phyloP scores from a whole-genome alignment of 1,140 invertebrate species.

The Zophobas atratus region DNA sequence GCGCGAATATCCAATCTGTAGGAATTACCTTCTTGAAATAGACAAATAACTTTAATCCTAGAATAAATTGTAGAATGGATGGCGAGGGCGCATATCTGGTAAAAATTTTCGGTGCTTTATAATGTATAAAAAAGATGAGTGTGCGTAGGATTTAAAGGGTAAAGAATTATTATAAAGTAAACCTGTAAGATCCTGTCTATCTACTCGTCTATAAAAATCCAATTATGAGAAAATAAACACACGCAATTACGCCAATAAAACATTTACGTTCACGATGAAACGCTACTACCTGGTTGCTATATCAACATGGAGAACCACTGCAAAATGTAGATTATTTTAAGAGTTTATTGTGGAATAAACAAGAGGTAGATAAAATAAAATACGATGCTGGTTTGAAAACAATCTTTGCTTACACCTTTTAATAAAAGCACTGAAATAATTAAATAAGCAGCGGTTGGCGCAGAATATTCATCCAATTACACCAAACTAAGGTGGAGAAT shows the following conservation, averaged over 20 bases:
- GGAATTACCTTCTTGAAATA: conserved; percentile 28
- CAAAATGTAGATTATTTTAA: no score
- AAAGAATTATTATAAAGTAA: no score
- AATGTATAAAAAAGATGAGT: not conserved
- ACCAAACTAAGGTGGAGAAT: not conserved
- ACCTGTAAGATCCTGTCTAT: no score
- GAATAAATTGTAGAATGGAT: conserved; percentile 19
- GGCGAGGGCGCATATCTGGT: conserved; percentile 1
- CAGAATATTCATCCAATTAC: not conserved
- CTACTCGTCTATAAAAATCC: no score
- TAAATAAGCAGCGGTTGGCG: not conserved
- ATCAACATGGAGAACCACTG: no score
- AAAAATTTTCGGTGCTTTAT: conserved; percentile 12
- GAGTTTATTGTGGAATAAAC: no score
- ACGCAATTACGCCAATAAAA: no score
- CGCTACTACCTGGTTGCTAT: no score
- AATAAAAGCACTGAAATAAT: not conserved
- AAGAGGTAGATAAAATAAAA: no score
- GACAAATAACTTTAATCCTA: conserved; percentile 35
- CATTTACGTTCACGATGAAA: no score
- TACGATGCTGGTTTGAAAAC: not conserved
- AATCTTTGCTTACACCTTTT: not conserved
- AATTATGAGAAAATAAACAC: no score
- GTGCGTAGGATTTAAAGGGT: not conserved
- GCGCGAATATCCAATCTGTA: conserved; percentile 29